phyloP scores from a whole-genome alignment of 2,797 vertebrate species.

The Gallinago solitaria region DNA sequence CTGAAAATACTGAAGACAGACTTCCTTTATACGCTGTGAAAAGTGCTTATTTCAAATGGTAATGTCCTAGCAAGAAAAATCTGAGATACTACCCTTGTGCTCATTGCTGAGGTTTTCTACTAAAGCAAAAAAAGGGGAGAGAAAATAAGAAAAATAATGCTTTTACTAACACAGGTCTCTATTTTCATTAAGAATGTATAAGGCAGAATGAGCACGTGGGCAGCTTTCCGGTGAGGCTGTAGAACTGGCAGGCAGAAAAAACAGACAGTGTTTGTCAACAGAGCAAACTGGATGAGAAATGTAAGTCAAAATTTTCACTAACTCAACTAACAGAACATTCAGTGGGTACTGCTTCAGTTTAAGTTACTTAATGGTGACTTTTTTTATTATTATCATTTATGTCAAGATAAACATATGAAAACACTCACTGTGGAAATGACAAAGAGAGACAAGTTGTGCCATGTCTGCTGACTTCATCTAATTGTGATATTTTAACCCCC shows the following conservation, averaged over 20 bases:
- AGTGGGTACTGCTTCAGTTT: background rate
- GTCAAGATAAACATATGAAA: background rate
- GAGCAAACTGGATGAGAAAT: background rate
- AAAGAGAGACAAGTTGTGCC: background rate
- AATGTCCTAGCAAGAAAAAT: background rate
- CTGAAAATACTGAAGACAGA: background rate
- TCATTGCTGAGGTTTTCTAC: background rate
- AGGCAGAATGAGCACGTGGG: background rate
- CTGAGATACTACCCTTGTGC: background rate
- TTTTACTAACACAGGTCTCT: background rate
- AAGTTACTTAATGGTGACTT: background rate
- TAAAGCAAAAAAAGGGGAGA: background rate
- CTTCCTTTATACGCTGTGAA: background rate
- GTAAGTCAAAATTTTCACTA: background rate
- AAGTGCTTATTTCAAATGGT: background rate
- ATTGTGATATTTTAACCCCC: background rate
- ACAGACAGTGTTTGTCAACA: background rate
- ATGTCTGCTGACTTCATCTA: background rate
- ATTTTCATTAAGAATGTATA: background rate
- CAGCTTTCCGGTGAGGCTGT: background rate
- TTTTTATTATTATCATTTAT: background rate
- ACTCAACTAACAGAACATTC: background rate
- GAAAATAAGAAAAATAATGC: background rate
- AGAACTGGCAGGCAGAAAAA: background rate
- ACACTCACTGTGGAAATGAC: background rate